phyloP scores from a whole-genome alignment of 1,140 invertebrate species.

The Diuraphis noxia region DNA sequence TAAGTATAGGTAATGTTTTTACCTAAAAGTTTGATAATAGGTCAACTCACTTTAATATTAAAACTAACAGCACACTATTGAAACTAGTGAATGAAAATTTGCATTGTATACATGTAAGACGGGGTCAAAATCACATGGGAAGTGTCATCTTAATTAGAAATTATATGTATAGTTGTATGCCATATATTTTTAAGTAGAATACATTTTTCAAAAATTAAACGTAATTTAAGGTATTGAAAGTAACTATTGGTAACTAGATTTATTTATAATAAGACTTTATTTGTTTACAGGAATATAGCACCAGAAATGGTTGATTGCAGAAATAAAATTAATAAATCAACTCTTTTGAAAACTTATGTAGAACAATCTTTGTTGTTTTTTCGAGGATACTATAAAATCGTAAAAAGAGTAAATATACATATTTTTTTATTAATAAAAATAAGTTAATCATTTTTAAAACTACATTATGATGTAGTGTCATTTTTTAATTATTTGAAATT shows the following conservation, averaged over 20 bases:
- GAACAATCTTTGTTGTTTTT: constrained; percentile 24
- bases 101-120: no score
- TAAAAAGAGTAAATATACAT: not conserved
- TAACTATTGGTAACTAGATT: not conserved
- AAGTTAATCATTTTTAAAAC: not conserved
- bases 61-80: no score
- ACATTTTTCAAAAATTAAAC: not conserved
- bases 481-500: not conserved
- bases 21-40: no score
- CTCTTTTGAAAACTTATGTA: constrained; percentile 35
- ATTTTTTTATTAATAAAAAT: not conserved
- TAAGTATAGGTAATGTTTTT: no score
- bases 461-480: not conserved
- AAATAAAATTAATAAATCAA: constrained; percentile 46
- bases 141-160: not conserved
- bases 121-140: no score
- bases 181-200: not conserved
- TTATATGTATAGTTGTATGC: not conserved
- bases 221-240: no score
- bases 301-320: constrained; percentile 46
- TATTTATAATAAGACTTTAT: not conserved
- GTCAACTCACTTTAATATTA: no score
- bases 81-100: no score
- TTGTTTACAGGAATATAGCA: constrained; percentile 14
- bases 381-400: not conserved